phyloP scores from a whole-genome alignment of 2,888 invertebrate species.

The Hedya salicella region DNA sequence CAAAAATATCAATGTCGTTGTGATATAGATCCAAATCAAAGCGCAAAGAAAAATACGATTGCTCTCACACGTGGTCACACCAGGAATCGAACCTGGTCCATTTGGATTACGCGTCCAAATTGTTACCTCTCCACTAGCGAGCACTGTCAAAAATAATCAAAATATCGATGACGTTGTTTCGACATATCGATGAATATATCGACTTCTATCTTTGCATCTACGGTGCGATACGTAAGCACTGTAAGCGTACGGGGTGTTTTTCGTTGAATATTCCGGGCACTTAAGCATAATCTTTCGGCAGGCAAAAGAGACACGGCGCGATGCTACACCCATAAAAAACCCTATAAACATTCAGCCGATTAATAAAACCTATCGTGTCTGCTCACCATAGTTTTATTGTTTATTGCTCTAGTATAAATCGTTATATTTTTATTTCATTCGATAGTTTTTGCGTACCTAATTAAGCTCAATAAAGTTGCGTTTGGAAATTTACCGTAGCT shows the following conservation, averaged over 20 bases:
- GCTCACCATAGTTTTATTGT: conserved; percentile 29
- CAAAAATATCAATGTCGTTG: no score
- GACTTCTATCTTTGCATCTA: no score
- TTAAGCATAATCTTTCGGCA: conserved; percentile 31
- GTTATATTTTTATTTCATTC: conserved; percentile 7
- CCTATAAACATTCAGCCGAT: conserved; percentile 24
- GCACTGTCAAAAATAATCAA: no score
- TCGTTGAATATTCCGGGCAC: conserved; percentile 14
- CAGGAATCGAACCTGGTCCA: no score
- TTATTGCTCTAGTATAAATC: conserved; percentile 29
- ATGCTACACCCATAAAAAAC: conserved; percentile 26
- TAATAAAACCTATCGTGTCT: conserved; percentile 29
- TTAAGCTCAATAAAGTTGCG: conserved; percentile 2
- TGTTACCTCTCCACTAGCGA: no score
- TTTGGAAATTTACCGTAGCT: not conserved
- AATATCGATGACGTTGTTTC: no score
- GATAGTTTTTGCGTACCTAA: conserved; percentile 5
- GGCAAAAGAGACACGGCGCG: conserved; percentile 38
- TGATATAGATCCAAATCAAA: no score
- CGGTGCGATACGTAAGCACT: not conserved
- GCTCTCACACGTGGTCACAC: no score
- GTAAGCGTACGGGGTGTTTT: conserved; percentile 14
- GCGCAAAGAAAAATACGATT: no score
- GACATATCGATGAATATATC: no score
- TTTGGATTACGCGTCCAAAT: no score